Base-by-base conservation (phyloP, 1,140 invertebrate species). In the Drosophila ananassae region DNA sequence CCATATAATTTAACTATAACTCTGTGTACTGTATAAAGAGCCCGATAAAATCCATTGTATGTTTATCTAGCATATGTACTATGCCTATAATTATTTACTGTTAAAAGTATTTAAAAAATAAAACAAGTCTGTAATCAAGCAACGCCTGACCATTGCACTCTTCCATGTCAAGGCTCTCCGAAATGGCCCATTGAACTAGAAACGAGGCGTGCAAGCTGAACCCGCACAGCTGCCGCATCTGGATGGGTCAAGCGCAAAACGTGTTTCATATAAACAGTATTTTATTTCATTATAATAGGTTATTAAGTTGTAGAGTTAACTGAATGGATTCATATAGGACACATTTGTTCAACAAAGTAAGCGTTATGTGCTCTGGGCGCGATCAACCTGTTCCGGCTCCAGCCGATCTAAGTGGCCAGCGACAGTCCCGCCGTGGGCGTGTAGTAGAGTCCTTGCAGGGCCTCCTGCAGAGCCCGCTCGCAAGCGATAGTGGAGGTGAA, bases 401-500 rank as follows among this genome's bases (percentile, higher is more conserved):
- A 12, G 5, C 1, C 24, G 0, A 3, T 0, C 10, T 47, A 61
- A 30, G 39, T 54, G 5, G 10, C 68, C 2, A 69, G 13, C 1
- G 92, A 93, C 12, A 92, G 30, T 13, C 82, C 82, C 4, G 71
- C 51, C 12, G 50, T 76, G 13, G 83, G 67, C 7, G 82, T 92
- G 72, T 95, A 94, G 87, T 95, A 98, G 1, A 98, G 93, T 28
- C 97, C 97, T 77, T 95, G 94, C 84, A 99, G 94, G 0, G 98
- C 96, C 92, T 99, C 98, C 92, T 98, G 96, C 8, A 99, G 92
- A 0, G 97, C 98, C 80, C 98, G 93, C 54, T 96, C 93, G 92
- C 98, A 99, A 3, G 97, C 97, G 66, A 98, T 93, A 5, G 94
- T 94, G 2, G 96, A 94, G 30, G 95, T 94, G 91, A 96, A 99